Evolutionary conservation across 2,113 vertebrate species (phyloP), one percentile per base, ranked within the genome.

Genomic region (Nycticebus coucang): DNA sequence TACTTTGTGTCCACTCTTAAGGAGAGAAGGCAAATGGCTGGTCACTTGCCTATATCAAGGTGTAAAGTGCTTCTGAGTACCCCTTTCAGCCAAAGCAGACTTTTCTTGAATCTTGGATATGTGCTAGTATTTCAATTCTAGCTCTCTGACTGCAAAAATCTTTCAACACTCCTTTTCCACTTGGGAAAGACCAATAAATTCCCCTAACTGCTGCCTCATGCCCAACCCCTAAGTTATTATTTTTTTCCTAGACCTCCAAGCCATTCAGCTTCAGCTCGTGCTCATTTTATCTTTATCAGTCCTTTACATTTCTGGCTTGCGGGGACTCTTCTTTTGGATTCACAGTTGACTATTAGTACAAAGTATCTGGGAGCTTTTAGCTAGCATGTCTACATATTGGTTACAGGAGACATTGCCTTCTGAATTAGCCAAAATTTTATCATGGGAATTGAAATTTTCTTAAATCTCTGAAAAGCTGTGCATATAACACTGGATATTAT

Each of bases 401-500:
- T 62, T 24, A 74, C 33, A 97, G 86, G 69, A 71, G 7, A 79
- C 22, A 72, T 0, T 4, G 24, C 2, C 57, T 85, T 80, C n/a
- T 60, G 30, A 17, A 26, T 8, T 45, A 30, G 45, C 45, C 69
- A 91, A 89, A 82, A 57, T 94, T 53, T 89, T 77, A 17, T 94
- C 37, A 45, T 7, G 24, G 59, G n/a, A 93, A 75, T 15, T 55
- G 28, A 80, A 75, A 66, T 77, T 53, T 75, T 57, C 62, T 92
- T 96, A 75, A 94, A 37, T 71, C 28, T 66, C 21, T 71, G 33
- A 93, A 53, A 86, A 89, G 45, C 37, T 81, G 11, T 87, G 28
- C 33, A 60, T 79, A 37, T 83, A 92, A 72, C 28, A 53, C 75
- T 84, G 21, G 26, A 57, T 66, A 30, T 66, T 41, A 33, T 7